These are phyloP conservation scores for Argentina silus DNA, from an alignment of 2,797 vertebrate species.

Conservation along the genomic window DNA sequence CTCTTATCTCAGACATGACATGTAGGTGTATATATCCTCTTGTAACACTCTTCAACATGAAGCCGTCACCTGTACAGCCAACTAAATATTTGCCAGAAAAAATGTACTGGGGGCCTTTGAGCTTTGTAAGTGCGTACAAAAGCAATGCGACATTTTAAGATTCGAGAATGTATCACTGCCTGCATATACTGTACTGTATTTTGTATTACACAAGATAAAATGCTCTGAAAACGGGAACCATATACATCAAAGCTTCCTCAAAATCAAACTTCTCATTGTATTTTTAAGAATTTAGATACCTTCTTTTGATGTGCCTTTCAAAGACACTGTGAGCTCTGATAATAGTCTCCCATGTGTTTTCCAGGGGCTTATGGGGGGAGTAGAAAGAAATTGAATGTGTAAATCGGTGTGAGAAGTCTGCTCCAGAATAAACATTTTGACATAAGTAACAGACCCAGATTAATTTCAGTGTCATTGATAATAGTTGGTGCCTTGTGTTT, in stretches of 20 bases:
- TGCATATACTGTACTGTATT: constrained; percentile 41
- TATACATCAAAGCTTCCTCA: constrained; percentile 71
- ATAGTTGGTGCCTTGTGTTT: constrained; percentile 14
- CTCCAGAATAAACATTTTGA: constrained; percentile 42
- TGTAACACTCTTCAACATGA: constrained; percentile 23
- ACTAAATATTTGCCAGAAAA: constrained; percentile 23
- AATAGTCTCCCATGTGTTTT: constrained; percentile 54
- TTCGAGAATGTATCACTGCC: constrained; percentile 27
- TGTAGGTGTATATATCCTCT: constrained; percentile 4
- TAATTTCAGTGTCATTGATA: constrained; percentile 40
- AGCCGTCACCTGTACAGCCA: constrained; percentile 28
- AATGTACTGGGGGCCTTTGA: constrained; percentile 23
- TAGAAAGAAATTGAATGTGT: constrained; percentile 56
- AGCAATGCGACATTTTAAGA: constrained; percentile 39
- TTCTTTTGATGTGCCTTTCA: constrained; percentile 78
- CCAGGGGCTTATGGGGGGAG: constrained; percentile 44
- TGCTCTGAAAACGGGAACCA: constrained; percentile 57
- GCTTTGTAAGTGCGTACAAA: constrained; percentile 32
- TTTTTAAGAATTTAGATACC: constrained; percentile 67
- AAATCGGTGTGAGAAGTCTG: constrained; percentile 52
- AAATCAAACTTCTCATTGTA: constrained; percentile 65
- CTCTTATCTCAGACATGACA: background rate
- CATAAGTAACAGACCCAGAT: constrained; percentile 36
- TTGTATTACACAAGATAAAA: constrained; percentile 59
- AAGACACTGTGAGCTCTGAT: constrained; percentile 61